Conservation (phyloP, 2,113 vertebrate species). For the Bujurquina vittata region DNA sequence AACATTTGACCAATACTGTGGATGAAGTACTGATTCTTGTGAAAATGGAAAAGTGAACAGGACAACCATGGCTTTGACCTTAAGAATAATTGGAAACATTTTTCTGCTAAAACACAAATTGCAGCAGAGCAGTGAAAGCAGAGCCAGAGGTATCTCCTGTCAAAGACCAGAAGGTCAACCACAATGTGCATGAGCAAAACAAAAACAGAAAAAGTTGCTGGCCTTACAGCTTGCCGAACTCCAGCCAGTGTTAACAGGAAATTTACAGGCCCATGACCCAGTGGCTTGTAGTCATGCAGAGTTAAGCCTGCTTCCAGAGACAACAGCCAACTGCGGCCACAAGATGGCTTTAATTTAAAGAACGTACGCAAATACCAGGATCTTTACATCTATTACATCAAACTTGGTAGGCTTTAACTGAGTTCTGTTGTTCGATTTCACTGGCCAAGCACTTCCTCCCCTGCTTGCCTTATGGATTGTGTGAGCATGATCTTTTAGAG, state of each 20-base stretch:
- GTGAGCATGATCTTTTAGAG: not conserved
- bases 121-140: no score
- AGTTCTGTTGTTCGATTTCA: not conserved
- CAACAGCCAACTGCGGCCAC: not conserved
- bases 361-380: no score
- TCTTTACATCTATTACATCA: no score
- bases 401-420: not conserved
- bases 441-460: not conserved
- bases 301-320: not conserved
- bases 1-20: no score
- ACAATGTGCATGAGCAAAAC: not conserved
- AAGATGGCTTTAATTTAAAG: not conserved
- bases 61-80: no score
- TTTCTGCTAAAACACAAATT: no score
- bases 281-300: not conserved
- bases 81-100: no score
- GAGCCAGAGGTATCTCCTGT: not conserved
- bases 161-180: not conserved
- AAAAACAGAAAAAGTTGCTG: not conserved
- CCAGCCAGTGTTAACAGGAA: accelerated
- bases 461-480: not conserved
- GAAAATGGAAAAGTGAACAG: no score
- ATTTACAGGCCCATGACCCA: not conserved
- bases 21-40: no score
- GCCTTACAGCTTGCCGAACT: not conserved